Evolutionary conservation across 2,797 vertebrate species (phyloP).

Genomic region (Pterois miles): DNA sequence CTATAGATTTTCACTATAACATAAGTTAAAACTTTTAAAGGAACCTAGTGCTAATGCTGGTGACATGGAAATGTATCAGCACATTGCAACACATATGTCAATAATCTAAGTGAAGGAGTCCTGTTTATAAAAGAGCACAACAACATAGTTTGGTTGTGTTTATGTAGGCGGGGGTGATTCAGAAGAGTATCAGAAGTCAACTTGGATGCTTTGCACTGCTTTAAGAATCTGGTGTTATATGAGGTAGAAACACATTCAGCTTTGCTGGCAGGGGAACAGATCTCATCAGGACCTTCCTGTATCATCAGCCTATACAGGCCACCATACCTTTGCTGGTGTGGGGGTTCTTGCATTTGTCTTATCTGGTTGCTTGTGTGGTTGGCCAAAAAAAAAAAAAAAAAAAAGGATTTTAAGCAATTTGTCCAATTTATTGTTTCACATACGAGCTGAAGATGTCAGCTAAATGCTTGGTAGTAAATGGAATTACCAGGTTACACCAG

Average conservation of each 20-base stretch:
- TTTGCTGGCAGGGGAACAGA: not conserved
- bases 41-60: not conserved
- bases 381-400: slow-evolving; percentile 18
- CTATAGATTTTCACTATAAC: not conserved
- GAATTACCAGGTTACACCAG: slow-evolving; percentile 63
- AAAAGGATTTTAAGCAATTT: slow-evolving; percentile 48
- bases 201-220: not conserved
- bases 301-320: not conserved
- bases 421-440: slow-evolving; percentile 60
- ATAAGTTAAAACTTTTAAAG: not conserved
- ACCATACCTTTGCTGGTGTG: not conserved
- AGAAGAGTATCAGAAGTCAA: not conserved
- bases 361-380: slow-evolving; percentile 18
- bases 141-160: not conserved
- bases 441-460: slow-evolving; percentile 61
- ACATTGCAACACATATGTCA: not conserved
- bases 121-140: not conserved
- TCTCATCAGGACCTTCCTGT: not conserved
- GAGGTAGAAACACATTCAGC: not conserved
- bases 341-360: not conserved
- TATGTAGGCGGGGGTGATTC: not conserved
- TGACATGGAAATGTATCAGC: not conserved
- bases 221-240: not conserved
- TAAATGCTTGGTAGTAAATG: slow-evolving; percentile 57
- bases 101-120: not conserved